phyloP scores from a whole-genome alignment of 1,140 invertebrate genomes.

The Drosophila ogumai region DNA sequence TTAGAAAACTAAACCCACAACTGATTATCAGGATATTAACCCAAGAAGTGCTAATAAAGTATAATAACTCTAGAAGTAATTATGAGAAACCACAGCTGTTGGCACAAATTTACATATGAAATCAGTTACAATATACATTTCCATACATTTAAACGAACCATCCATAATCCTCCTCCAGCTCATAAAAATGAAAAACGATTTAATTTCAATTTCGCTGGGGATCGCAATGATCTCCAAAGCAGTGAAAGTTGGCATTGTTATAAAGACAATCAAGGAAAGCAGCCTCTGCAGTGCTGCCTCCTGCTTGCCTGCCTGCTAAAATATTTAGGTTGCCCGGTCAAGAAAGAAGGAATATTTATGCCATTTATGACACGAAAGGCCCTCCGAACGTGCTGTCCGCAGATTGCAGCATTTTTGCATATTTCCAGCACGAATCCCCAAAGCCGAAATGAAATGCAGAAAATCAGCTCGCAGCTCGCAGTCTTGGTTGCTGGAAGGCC shows the following conservation, averaged over 20 bases:
- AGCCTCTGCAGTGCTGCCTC: slow-evolving; percentile 10
- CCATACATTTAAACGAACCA: not conserved
- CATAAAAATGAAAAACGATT: slow-evolving; percentile 80
- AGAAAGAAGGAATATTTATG: slow-evolving; percentile 81
- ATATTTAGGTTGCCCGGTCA: slow-evolving; percentile 80
- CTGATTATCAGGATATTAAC: not conserved
- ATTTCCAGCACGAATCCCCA: slow-evolving; percentile 70
- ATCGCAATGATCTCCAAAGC: slow-evolving; percentile 28
- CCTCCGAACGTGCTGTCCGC: slow-evolving; percentile 75
- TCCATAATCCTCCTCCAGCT: slow-evolving; percentile 21
- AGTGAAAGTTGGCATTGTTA: slow-evolving; percentile 78
- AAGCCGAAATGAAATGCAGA: slow-evolving; percentile 61
- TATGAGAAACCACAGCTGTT: slow-evolving; percentile 36
- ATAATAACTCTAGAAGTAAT: not conserved
- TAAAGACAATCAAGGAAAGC: slow-evolving; percentile 35
- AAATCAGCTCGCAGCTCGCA: slow-evolving; percentile 62
- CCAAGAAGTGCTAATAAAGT: slow-evolving; percentile 6
- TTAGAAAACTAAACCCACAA: not conserved
- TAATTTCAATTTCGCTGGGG: slow-evolving; percentile 73
- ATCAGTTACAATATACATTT: not conserved
- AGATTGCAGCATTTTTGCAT: slow-evolving; percentile 75
- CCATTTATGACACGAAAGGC: slow-evolving; percentile 83
- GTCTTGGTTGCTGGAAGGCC: slow-evolving; percentile 28
- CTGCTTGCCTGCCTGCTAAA: slow-evolving; percentile 18
- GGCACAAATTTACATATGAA: slow-evolving; percentile 2